These are phyloP conservation scores for Odocoileus virginianus DNA, from an alignment of 2,113 vertebrate species.

Conservation along the genomic window DNA sequence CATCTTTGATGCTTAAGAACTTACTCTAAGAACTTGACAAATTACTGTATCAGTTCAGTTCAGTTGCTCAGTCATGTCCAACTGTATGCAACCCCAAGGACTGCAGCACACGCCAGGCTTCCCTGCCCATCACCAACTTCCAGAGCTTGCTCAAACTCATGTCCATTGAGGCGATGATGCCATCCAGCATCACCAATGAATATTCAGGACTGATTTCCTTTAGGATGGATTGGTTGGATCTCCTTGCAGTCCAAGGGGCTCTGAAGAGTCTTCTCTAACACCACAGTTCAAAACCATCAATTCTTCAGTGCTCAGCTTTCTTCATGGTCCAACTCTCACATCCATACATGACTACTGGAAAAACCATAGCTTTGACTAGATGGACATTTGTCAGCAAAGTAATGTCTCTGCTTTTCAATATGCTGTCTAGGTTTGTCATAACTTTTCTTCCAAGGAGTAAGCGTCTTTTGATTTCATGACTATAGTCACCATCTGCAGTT, in stretches of 20 bases:
- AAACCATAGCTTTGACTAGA: neutral
- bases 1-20: neutral
- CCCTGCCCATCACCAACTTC: neutral
- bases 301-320: neutral
- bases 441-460: neutral
- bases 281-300: neutral
- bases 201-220: neutral
- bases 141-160: neutral
- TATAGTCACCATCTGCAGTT: neutral
- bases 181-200: neutral
- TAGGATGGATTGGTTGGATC: neutral
- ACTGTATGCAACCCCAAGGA: accelerated
- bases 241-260: neutral
- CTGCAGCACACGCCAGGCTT: neutral
- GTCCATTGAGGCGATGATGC: accelerated
- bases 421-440: neutral
- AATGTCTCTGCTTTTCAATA: neutral
- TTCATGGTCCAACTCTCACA: neutral
- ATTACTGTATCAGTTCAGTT: neutral
- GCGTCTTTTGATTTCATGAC: neutral
- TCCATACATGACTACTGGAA: neutral
- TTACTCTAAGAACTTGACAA: neutral
- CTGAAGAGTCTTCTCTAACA: neutral
- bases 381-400: neutral
- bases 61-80: neutral